Base-by-base conservation (phyloP, 2,113 vertebrate genomes). In the Stigmatopora nigra region DNA sequence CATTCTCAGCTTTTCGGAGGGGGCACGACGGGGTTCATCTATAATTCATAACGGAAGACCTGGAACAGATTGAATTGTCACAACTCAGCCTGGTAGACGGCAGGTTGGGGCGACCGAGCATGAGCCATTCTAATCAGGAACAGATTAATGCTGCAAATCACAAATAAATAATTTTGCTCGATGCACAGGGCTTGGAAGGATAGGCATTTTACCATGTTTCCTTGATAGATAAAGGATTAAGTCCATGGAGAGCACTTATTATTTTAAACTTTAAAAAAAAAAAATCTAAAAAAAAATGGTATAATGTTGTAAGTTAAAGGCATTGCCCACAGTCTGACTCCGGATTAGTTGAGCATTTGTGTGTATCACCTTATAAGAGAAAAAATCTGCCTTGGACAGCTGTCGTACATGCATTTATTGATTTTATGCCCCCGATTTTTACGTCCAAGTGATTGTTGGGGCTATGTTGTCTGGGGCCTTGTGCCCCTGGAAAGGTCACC, bases 41-140 rank as follows among this genome's bases (percentile, higher is more conserved):
- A 82, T 84, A 78, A 84, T 86, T 80, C 82, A 82, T 77, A 69
- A 13, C 9, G 15, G 31, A 64, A 68, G 78, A 75, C 71, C 16
- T 12, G 5, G 65, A 82, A 72, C 77, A 82, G 80, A 86, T 81
- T 81, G 80, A 82, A 79, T 75, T 81, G 82, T 82, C 80, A 79
- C 76, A 79, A 73, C 49, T 67, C 13, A 2, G 72, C 36, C 69
- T 41, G 63, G 38, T 65, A 57, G 41, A 64, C 58, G 58, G 3
- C 36, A 52, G 66, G 69, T 31, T 14, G 45, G 71, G 46, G 59
- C 3, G 31, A 68, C 63, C 16, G 63, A 61, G 72, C 56, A 16
- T 49, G 36, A 22, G 63, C 31, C 53, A 36, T 70, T 61, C 66
- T 44, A 71, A 71, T 60, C 45, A 38, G 48, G 65, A 69, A 64